Evolutionary conservation across 2,797 vertebrate genomes (phyloP).

Genomic region (Eospalax fontanierii): DNA sequence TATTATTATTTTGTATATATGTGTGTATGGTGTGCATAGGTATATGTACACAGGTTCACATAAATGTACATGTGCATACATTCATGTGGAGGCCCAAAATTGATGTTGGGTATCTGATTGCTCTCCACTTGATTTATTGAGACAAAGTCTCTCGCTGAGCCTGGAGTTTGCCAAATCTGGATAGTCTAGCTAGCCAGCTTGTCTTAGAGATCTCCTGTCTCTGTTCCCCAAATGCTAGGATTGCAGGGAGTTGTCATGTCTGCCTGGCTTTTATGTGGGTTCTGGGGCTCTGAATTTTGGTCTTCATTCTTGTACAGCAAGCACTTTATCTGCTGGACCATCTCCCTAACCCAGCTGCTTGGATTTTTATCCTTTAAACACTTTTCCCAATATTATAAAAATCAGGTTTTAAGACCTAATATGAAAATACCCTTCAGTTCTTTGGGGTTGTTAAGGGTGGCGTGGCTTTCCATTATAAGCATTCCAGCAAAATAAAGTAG

Average conservation of each 20-base stretch:
- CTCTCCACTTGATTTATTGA: not conserved
- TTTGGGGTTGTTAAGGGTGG: not conserved
- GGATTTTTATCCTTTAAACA: slow-evolving; percentile 4
- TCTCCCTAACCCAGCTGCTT: not conserved
- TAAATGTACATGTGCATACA: not conserved
- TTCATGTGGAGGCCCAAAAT: not conserved
- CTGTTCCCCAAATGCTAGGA: not conserved
- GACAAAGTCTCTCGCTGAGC: not conserved
- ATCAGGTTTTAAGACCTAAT: slow-evolving; percentile 1
- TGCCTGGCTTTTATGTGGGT: not conserved
- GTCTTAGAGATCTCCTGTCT: not conserved
- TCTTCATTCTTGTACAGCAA: too few relatives aligned
- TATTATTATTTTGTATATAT: not conserved
- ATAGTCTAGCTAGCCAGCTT: not conserved
- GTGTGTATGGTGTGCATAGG: not conserved
- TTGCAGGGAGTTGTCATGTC: not conserved
- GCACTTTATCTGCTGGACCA: not conserved
- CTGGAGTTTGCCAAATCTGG: not conserved
- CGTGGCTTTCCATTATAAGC: not conserved
- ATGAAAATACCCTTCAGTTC: slow-evolving; percentile 32
- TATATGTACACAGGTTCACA: not conserved
- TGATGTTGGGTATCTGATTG: not conserved
- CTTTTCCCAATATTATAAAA: slow-evolving; percentile 4
- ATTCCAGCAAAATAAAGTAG: not conserved
- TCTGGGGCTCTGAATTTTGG: not conserved